Conservation (phyloP, 2,888 invertebrate species). For the Cheilosia grossa region DNA sequence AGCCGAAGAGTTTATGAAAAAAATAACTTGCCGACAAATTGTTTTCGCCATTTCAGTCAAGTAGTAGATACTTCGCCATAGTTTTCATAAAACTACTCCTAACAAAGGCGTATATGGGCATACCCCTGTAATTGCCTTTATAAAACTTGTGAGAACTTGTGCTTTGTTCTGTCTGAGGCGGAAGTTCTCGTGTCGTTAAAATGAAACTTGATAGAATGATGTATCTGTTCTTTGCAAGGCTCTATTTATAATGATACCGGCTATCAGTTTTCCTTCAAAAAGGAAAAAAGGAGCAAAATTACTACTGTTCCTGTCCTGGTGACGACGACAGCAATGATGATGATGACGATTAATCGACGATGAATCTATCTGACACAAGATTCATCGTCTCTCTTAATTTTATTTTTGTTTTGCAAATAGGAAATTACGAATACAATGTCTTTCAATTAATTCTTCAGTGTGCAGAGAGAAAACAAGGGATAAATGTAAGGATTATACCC, state of each 20-base stretch:
- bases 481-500: constrained; percentile 50
- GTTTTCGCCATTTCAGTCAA: constrained; percentile 30
- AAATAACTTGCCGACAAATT: constrained; percentile 53
- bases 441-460: neutral
- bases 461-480: constrained; percentile 17
- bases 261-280: constrained; percentile 7
- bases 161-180: constrained; percentile 15
- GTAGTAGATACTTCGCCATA: constrained; percentile 1
- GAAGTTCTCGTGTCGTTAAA: constrained; percentile 44
- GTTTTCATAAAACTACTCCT: constrained; percentile 25
- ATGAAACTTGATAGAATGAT: constrained; percentile 52
- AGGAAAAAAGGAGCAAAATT: constrained; percentile 30
- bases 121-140: constrained; percentile 39
- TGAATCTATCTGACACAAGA: constrained; percentile 42
- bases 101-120: neutral
- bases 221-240: constrained; percentile 13
- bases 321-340: constrained; percentile 48
- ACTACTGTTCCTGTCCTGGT: constrained; percentile 27
- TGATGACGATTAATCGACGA: constrained; percentile 62
- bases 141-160: constrained; percentile 37
- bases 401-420: constrained; percentile 6
- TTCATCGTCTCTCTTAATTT: constrained; percentile 24
- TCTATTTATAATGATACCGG: constrained; percentile 39
- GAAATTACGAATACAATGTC: constrained; percentile 2
- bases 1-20: constrained; percentile 39